Conservation (phyloP, 2,113 vertebrate genomes). For the Marmota monax region DNA sequence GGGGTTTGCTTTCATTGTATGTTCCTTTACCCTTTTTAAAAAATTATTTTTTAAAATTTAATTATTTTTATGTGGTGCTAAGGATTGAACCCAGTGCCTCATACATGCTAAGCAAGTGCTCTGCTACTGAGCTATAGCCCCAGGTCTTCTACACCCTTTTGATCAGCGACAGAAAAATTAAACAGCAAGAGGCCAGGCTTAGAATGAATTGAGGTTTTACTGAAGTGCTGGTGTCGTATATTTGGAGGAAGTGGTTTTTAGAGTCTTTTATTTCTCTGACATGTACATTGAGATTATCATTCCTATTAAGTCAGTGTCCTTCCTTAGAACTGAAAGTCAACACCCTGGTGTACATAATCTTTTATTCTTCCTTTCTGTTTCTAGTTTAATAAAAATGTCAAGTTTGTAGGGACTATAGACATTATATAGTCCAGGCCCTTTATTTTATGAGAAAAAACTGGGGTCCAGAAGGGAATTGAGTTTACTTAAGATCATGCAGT, state of each 20-base stretch:
- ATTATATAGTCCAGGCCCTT: background rate
- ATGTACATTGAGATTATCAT: background rate
- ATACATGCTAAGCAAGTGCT: too few relatives aligned
- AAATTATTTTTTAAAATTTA: too few relatives aligned
- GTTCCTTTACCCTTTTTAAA: background rate
- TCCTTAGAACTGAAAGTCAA: constrained; percentile 31
- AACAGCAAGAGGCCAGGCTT: background rate
- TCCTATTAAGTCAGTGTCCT: background rate
- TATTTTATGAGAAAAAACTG: constrained; percentile 29
- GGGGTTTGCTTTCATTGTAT: constrained; percentile 46
- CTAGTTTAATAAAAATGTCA: constrained; percentile 58
- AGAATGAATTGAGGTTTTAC: constrained; percentile 45
- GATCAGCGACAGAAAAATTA: constrained; percentile 39
- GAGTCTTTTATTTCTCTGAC: constrained; percentile 44
- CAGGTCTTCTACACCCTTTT: background rate
- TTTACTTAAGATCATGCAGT: constrained; percentile 5
- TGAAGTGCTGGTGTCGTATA: background rate
- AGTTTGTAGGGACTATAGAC: background rate
- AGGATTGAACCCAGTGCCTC: too few relatives aligned
- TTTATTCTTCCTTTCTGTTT: constrained; percentile 52
- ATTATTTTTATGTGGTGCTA: too few relatives aligned
- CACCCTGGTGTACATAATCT: background rate
- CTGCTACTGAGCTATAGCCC: too few relatives aligned
- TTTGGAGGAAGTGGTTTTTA: constrained; percentile 55
- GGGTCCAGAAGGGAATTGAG: background rate